Evolutionary conservation across 2,113 vertebrate genomes (phyloP), one percentile per base, ranked within the genome.

Genomic region (Pristiophorus japonicus): DNA sequence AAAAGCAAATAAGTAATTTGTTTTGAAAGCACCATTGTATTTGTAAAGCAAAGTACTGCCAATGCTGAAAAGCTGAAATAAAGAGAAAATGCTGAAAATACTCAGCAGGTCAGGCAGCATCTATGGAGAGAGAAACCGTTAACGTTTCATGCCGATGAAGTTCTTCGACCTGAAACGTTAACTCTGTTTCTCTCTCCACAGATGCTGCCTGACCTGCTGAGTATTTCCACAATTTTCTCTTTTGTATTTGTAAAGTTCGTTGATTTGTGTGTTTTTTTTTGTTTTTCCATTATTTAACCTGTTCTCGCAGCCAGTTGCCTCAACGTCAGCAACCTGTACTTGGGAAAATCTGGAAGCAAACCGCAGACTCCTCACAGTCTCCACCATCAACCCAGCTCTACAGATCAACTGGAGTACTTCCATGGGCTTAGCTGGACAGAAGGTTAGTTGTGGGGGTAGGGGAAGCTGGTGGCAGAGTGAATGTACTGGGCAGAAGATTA

Each of bases 341-440:
- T 27, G 4, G 22, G 22, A 47, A 94, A 94, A 51, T 73, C 93
- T 70, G 93, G 93, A 70, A 94, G 42, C 93, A 94, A 94, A 18
- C 93, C 22, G 24, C 66, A 70, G 63, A 34, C 65, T 10, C 16
- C 88, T 65, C 59, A 92, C 22, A 92, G n/a, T 24, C 93, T 94
- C 34, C 62, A 66, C 63, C 65, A 94, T 30, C 93, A 94, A 16
- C 5, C 65, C 66, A 73, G 66, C 66, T 47, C 93, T 27, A 27
- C n/a, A 34, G 93, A 94, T 94, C 93, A 73, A 70, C 66, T 70
- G 65, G 93, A 94, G 66, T 94, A 94, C 27, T 70, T 70, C 65
- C 93, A 70, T 51, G 66, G 65, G 24, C 93, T 94, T 51, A 94
- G 45, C 93, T 94, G 93, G 93, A 94, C 93, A 38, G 93, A 94